Conservation (phyloP, 2,113 vertebrate species). For the Osmerus eperlanus region DNA sequence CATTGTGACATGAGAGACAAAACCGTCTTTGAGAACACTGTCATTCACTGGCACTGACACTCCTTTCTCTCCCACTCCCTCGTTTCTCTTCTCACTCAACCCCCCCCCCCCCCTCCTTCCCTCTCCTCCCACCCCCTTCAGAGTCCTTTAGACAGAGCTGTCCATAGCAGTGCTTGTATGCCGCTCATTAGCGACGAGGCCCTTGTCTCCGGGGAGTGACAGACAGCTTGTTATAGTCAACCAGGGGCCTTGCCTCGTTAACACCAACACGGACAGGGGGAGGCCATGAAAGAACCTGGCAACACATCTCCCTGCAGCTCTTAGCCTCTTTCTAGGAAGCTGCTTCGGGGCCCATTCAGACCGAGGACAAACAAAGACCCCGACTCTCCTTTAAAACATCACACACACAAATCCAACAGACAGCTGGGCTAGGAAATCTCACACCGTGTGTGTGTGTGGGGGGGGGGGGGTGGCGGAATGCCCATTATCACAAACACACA, state of each 20-base stretch:
- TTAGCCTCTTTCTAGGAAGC: conserved; percentile 89
- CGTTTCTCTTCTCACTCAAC: background rate
- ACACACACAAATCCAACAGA: conserved; percentile 80
- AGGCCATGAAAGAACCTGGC: conserved; percentile 87
- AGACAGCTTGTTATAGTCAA: conserved; percentile 85
- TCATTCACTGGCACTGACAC: background rate
- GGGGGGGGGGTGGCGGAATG: conserved; percentile 66
- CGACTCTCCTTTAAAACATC: conserved; percentile 78
- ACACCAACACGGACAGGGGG: conserved; percentile 82
- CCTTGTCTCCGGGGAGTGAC: conserved; percentile 79
- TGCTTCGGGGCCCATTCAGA: conserved; percentile 89
- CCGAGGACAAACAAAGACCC: conserved; percentile 85
- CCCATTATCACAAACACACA: conserved; percentile 82
- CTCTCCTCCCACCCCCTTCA: background rate
- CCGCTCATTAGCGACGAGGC: conserved; percentile 78
- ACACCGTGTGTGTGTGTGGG: conserved; percentile 71
- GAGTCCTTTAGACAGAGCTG: background rate
- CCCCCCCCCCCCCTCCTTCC: background rate
- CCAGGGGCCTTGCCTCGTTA: conserved; percentile 85
- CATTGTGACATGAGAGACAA: background rate
- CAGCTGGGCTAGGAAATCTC: conserved; percentile 89
- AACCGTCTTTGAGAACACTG: background rate
- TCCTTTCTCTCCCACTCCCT: background rate
- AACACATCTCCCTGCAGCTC: conserved; percentile 87
- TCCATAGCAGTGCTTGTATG: conserved; percentile 15